Evolutionary conservation across 2,113 vertebrate species (phyloP).

Genomic region (Lophochroa leadbeateri): DNA sequence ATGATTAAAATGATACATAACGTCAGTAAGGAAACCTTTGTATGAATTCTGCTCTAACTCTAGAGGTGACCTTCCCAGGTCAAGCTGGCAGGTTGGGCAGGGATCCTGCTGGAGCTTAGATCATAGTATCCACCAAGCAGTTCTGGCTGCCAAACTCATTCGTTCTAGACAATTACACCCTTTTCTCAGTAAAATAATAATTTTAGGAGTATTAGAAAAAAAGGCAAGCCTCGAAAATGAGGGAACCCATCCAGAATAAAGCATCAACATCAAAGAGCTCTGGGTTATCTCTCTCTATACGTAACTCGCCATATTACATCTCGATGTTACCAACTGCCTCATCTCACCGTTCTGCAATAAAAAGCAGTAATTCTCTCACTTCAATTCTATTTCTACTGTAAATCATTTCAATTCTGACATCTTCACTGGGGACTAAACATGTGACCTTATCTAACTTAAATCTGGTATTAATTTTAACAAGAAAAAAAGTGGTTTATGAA

Average conservation of each 20-base stretch:
- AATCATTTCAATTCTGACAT: slow-evolving; percentile 47
- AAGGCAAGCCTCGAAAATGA: neutral
- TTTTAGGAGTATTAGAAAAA: neutral
- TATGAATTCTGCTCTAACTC: neutral
- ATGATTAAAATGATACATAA: neutral
- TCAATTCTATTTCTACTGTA: neutral
- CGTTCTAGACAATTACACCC: neutral
- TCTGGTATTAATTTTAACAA: slow-evolving; percentile 66
- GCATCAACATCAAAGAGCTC: neutral
- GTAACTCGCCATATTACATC: neutral
- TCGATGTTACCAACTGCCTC: neutral
- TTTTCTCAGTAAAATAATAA: neutral
- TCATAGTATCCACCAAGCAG: neutral
- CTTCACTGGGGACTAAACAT: slow-evolving; percentile 40
- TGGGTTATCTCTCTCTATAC: neutral
- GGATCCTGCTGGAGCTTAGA: neutral
- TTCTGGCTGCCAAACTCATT: neutral
- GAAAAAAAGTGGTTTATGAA: slow-evolving; percentile 57
- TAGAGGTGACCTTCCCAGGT: neutral
- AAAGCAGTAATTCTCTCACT: neutral
- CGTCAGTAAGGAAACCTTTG: neutral
- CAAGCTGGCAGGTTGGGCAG: neutral
- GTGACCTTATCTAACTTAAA: slow-evolving; percentile 69
- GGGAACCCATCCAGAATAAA: neutral
- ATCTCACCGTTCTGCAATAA: neutral